These are phyloP conservation scores for Napeogenes sylphis DNA, from an alignment of 2,888 invertebrate species.

Conservation along the genomic window DNA sequence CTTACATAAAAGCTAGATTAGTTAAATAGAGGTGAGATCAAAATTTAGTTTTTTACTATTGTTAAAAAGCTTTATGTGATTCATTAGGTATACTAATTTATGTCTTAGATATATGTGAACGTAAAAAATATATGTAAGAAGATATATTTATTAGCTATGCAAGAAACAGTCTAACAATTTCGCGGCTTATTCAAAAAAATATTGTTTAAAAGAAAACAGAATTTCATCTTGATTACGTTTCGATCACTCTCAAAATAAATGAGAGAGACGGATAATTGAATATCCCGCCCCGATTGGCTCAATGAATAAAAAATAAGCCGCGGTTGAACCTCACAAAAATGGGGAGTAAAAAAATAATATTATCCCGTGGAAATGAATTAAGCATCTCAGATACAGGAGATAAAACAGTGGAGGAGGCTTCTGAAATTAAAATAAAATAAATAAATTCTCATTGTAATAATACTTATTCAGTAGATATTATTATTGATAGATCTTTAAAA, in stretches of 20 bases:
- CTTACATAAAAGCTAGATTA: no score
- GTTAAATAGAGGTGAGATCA: no score
- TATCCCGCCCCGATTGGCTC: slow-evolving; percentile 62
- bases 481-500: no score
- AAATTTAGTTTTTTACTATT: no score
- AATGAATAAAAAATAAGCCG: slow-evolving; percentile 75
- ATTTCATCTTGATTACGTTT: slow-evolving; percentile 62
- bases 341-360: slow-evolving; percentile 77
- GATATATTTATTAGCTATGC: no score
- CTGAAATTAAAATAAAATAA: background rate
- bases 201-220: slow-evolving; percentile 19
- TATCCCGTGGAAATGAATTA: slow-evolving; percentile 78
- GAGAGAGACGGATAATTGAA: slow-evolving; percentile 51
- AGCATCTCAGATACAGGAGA: slow-evolving; percentile 66
- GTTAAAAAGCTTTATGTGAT: no score
- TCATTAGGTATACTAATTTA: background rate
- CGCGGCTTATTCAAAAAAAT: background rate
- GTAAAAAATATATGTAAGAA: background rate
- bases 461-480: background rate
- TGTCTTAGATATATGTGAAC: no score
- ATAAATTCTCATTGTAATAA: background rate
- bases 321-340: slow-evolving; percentile 64
- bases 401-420: slow-evolving; percentile 35
- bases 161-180: no score
- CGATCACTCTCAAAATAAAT: slow-evolving; percentile 58